Evolutionary conservation across 2,888 invertebrate genomes (phyloP), one percentile per base, ranked within the genome.

Genomic region (Drosophila neonasuta): DNA sequence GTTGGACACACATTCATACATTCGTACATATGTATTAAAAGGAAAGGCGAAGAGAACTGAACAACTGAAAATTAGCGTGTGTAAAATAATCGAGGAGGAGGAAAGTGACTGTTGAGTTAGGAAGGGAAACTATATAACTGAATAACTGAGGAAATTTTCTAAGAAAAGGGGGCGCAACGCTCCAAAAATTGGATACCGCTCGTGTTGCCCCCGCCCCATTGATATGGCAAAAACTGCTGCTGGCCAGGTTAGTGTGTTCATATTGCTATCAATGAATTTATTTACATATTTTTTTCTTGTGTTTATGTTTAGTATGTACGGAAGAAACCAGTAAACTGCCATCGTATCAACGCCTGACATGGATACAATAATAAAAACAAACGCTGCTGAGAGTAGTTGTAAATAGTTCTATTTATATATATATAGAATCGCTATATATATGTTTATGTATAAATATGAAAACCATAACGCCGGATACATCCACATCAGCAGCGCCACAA

Each of bases 181-280:
- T 52, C 36, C 44, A 48, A 59, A 50, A 50, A 46, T 71, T 57
- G 56, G 45, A 39, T 74, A 48, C 56, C 60, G 41, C 34, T 48
- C 20, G 45, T 42, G 34, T 30, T 48, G 32, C 29, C 57, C 51
- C 51, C 55, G 39, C 41, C 55, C 56, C 64, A 61, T 63, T 65
- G 66, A 84, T 78, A 81, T 81, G 85, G 85, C 72, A 71, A 75
- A 84, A 67, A 80, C 81, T 80, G 80, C 87, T 82, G 87, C 87
- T 79, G 83, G 77, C 62, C 83, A 83, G 86, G 83, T 87, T 54
- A 73, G 83, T 82, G 45, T 34, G 13, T 17, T n/a, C 8, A 5
- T 20, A 44, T 44, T 34, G 32, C 17, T 32, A 17, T 41, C 5
- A 58, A 48, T 32, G 29, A 20, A 54, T 15, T 30, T n/a, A 39